Evolutionary conservation across 1,140 invertebrate species (phyloP).

Genomic region (Diprion similis): DNA sequence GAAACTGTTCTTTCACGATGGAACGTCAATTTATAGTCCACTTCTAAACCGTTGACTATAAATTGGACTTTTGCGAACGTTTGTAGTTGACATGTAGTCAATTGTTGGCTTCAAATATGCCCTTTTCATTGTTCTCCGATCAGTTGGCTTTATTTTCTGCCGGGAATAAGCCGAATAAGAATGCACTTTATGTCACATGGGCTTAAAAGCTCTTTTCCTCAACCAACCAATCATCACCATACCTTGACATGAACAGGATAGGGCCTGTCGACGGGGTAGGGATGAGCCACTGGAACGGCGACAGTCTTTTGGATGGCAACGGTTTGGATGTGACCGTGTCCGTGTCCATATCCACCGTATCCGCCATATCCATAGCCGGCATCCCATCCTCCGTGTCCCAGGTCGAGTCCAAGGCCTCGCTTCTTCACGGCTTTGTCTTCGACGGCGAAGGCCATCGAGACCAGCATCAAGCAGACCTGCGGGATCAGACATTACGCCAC

Average conservation of each 20-base stretch:
- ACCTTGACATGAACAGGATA: constrained; percentile 40
- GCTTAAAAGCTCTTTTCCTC: no score
- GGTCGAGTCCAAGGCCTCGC: constrained; percentile 43
- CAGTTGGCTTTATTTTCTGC: no score
- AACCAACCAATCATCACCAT: constrained; percentile 6
- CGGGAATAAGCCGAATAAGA: no score
- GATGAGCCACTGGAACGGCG: constrained; percentile 1
- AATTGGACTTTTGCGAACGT: no score
- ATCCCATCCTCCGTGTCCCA: constrained; percentile 28
- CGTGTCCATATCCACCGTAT: constrained; percentile 29
- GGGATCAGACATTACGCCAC: constrained; percentile 18
- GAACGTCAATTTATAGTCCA: no score
- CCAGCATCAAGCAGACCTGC: constrained; percentile 53
- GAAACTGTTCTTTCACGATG: no score
- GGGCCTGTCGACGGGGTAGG: constrained; percentile 15
- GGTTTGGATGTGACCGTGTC: constrained; percentile 24
- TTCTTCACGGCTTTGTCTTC: constrained; percentile 52
- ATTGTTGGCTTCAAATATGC: no score
- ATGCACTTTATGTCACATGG: no score
- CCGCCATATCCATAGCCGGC: constrained; percentile 24
- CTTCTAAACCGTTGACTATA: no score
- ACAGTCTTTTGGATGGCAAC: constrained; percentile 31
- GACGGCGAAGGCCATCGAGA: constrained; percentile 47
- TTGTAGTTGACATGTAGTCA: no score
- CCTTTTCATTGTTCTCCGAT: no score